Evolutionary conservation across 2,113 vertebrate species (phyloP), one percentile per base, ranked within the genome.

Genomic region (Alouatta palliata): DNA sequence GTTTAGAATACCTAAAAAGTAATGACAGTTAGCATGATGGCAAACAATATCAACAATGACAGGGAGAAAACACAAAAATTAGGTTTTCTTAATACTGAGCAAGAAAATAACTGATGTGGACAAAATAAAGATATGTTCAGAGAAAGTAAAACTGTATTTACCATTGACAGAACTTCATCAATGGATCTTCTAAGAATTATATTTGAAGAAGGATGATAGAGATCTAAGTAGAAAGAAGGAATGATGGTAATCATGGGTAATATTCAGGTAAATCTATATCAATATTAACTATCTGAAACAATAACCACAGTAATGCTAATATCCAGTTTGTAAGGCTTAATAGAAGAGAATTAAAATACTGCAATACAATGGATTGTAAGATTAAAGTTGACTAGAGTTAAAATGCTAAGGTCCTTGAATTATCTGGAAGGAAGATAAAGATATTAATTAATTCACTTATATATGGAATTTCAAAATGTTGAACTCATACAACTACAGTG

Each of bases 101-200:
- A 16, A 79, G 37, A 87, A 96, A 90, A 87, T 77, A 90, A 76
- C 12, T 64, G 49, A 80, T n/a, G 13, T 86, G 40, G 40, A 43
- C 7, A 90, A 94, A 88, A 94, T 79, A 58, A 82, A 83, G 30
- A 43, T 23, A 88, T 87, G 90, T 95, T 94, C 86, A 89, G 40
- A 30, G 75, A 47, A 95, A 47, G 20, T 52, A 90, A 91, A 96
- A 90, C 14, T 58, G 16, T 37, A 68, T 90, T 93, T 82, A 37
- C 56, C 8, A 49, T 7, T 40, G 76, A 76, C 8, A 77, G 16
- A 91, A 76, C 23, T 83, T 77, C 43, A 79, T 79, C 52, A 83
- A 35, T 25, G 61, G 52, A 85, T 85, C 35, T 83, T 77, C 20
- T 43, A 94, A 85, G 92, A 88, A 85, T 61, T 13, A 43, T 70